Percentiles rank a stretch among this genome's conserved stretches.
Evolutionary conservation across 2,113 vertebrate genomes (phyloP).

Genomic region (Pleuronectes platessa): DNA sequence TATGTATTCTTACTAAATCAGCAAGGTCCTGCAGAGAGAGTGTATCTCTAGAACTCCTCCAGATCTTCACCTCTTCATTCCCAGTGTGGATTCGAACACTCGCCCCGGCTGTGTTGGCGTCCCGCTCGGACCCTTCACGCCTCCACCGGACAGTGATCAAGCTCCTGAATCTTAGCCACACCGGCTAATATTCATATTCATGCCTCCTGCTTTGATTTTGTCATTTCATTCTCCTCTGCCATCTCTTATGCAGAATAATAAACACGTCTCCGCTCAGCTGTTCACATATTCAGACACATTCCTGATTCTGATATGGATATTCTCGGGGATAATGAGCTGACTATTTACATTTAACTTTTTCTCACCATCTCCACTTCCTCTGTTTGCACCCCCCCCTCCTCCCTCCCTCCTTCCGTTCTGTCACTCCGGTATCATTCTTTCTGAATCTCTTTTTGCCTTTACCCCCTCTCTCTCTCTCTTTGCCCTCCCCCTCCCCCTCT

Average conservation of each 20-base stretch:
- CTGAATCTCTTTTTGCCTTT: conserved; percentile 46
- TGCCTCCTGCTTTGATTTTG: conserved; percentile 61
- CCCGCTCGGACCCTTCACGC: conserved; percentile 29
- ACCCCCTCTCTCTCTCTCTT: background rate
- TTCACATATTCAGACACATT: conserved; percentile 78
- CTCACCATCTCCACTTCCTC: conserved; percentile 28
- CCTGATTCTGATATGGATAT: conserved; percentile 73
- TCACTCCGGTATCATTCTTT: conserved; percentile 59
- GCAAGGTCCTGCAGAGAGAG: conserved; percentile 63
- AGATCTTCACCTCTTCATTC: background rate
- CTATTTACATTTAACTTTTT: conserved; percentile 74
- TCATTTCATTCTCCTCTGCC: conserved; percentile 54
- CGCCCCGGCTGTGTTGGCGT: background rate
- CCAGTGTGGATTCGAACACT: background rate
- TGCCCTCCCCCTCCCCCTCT: conserved; percentile 35
- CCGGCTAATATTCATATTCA: conserved; percentile 82
- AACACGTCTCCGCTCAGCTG: conserved; percentile 66
- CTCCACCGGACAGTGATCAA: conserved; percentile 29
- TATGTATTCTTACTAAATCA: conserved; percentile 77
- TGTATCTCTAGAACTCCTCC: background rate
- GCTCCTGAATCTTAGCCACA: conserved; percentile 62
- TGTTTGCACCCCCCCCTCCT: conserved; percentile 43
- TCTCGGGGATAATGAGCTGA: conserved; percentile 73
- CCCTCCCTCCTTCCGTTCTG: conserved; percentile 17
- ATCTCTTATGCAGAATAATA: conserved; percentile 72